Percentiles rank a stretch among this genome's conserved stretches.
Evolutionary conservation across 2,797 vertebrate species (phyloP).

Genomic region (Characodon lateralis): DNA sequence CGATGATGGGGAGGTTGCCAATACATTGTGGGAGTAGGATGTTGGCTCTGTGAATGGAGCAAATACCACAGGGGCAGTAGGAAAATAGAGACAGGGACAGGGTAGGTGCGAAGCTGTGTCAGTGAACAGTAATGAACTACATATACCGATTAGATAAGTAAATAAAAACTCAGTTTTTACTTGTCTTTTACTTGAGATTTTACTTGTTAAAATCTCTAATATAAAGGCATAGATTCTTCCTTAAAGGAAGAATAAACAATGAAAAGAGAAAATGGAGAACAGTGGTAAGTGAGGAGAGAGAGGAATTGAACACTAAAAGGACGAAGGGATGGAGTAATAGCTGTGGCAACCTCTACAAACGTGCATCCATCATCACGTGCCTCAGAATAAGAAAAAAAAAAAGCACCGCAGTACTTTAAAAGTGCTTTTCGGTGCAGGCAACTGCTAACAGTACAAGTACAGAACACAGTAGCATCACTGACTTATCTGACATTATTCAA

Average conservation of each 20-base stretch:
- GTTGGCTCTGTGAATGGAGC: constrained; percentile 21
- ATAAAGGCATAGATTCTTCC: constrained; percentile 1
- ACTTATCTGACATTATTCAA: neutral
- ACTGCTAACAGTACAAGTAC: constrained; percentile 5
- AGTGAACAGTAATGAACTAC: neutral
- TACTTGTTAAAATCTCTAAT: neutral
- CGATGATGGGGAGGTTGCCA: constrained; percentile 31
- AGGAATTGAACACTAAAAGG: neutral
- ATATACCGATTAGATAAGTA: neutral
- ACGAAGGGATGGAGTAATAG: constrained; percentile 12
- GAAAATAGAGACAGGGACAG: neutral
- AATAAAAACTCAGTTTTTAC: neutral
- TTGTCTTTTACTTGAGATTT: no score
- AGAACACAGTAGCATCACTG: neutral
- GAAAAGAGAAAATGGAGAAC: neutral
- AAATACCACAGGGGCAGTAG: neutral
- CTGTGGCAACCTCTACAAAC: constrained; percentile 48
- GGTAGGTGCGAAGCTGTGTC: neutral
- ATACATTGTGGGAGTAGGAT: constrained; percentile 5
- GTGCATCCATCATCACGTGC: constrained; percentile 61
- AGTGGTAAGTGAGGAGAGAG: constrained; percentile 13
- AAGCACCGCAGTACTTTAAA: constrained; percentile 51
- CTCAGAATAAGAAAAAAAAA: constrained; percentile 33
- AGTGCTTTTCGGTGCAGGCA: constrained; percentile 25
- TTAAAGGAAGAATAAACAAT: neutral